Conservation (phyloP, 1,140 invertebrate genomes). For the Phenacoccus solenopsis region DNA sequence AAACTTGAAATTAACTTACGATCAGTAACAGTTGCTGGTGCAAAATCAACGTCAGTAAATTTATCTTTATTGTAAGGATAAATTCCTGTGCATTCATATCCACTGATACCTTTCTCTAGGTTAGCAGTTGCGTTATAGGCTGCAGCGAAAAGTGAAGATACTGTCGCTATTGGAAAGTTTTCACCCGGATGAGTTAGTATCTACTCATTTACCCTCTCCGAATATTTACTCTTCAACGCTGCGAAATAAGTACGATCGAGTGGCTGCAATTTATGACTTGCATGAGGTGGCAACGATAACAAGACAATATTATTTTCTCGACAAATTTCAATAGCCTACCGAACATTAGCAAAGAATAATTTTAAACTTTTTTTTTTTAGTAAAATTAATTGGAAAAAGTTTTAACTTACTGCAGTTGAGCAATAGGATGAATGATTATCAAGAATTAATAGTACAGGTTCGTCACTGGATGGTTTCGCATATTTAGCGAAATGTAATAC, state of each 20-base stretch:
- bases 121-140: background rate
- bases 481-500: conserved; percentile 20
- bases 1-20: background rate
- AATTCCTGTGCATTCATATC: conserved; percentile 26
- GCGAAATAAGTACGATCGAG: conserved; percentile 29
- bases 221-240: conserved; percentile 23
- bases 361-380: too few species aligned
- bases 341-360: too few species aligned
- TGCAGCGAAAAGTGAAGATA: background rate
- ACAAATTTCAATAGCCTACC: conserved; percentile 24
- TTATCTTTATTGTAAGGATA: conserved; percentile 32
- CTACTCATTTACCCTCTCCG: conserved; percentile 12
- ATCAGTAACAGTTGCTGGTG: conserved; percentile 31
- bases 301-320: conserved; percentile 26
- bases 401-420: too few species aligned
- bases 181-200: conserved; percentile 23
- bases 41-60: conserved; percentile 33
- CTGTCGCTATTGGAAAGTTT: background rate
- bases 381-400: too few species aligned
- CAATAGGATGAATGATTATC: conserved; percentile 25
- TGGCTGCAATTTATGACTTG: conserved; percentile 33
- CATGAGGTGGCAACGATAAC: conserved; percentile 29
- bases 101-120: conserved; percentile 5
- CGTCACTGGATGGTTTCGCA: background rate
- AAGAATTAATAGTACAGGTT: conserved; percentile 18